Base-by-base conservation (phyloP, 2,797 vertebrate genomes). In the Lindbergichthys nudifrons region DNA sequence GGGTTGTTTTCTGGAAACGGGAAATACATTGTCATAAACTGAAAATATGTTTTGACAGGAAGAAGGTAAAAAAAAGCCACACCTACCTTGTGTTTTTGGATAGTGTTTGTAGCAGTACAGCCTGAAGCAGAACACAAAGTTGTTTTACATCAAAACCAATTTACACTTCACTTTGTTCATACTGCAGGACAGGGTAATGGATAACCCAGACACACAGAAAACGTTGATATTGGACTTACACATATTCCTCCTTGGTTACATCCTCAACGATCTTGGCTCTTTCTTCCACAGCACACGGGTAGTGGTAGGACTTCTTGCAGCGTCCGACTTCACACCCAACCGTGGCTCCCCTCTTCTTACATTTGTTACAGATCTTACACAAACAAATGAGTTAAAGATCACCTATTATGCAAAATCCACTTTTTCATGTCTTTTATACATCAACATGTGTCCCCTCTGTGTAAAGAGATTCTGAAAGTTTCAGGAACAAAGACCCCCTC, bases 291-390 rank as follows among this genome's bases (percentile, higher is more conserved):
- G 94, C 92, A 79, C 95, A 95, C 0, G 91, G 94, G 75, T 91
- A 95, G 84, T 96, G 95, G 86, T 86, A 96, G 16, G 89, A 92
- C 71, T 58, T 93, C 51, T 68, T 83, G 60, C 95, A 96, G 1
- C 70, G 64, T 19, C 1, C 48, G 18, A 85, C 3, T 48, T 94
- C 94, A 84, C 95, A 96, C 0, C 95, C 95, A 11, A 77, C 92
- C 10, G 94, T 95, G 23, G 94, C 95, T 0, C 94, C 94, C 0
- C 0, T 86, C 51, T 5, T 73, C 42, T 69, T 83, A 53, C 95
- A 96, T 1, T 1, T 2, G 15, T 0, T 0, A 61, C 95, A 95
- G 0, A 0, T 1, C 94, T 95, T 48, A 63, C 1, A 41, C 12
- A 65, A 64, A 81, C 3, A 79, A 64, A 79, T 0, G 11, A 54